Evolutionary conservation across 2,797 vertebrate species (phyloP).

Genomic region (Myotis pilosus): DNA sequence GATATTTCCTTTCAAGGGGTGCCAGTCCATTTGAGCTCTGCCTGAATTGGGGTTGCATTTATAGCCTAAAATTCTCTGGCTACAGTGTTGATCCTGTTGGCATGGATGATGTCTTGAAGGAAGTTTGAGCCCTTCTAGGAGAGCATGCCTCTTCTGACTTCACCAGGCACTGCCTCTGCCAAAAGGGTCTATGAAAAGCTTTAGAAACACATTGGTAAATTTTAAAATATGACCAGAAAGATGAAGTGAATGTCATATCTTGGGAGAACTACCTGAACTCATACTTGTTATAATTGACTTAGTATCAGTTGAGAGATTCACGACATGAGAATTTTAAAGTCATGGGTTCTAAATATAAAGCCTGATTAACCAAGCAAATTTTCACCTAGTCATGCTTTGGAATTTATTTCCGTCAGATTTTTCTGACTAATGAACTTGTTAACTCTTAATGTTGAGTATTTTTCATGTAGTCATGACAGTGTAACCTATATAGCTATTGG

Average conservation of each 20-base stretch:
- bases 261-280: neutral
- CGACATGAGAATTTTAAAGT: neutral
- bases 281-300: neutral
- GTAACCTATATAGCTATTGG: slow-evolving; percentile 2
- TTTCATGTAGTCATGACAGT: neutral
- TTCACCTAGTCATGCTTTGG: neutral
- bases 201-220: neutral
- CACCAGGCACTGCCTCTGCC: neutral
- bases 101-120: neutral
- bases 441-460: slow-evolving; percentile 3
- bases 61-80: neutral
- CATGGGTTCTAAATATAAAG: neutral
- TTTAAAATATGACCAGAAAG: neutral
- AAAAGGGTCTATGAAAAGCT: neutral
- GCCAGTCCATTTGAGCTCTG: neutral
- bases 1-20: neutral
- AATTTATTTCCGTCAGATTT: slow-evolving; percentile 1
- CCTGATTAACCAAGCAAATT: neutral
- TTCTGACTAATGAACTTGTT: neutral
- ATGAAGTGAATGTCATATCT: neutral
- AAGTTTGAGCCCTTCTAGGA: neutral
- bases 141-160: neutral
- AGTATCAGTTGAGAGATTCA: neutral
- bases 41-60: neutral
- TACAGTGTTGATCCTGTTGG: neutral